phyloP scores from a whole-genome alignment of 2,113 vertebrate species.

The Lepidothrix coronata region DNA sequence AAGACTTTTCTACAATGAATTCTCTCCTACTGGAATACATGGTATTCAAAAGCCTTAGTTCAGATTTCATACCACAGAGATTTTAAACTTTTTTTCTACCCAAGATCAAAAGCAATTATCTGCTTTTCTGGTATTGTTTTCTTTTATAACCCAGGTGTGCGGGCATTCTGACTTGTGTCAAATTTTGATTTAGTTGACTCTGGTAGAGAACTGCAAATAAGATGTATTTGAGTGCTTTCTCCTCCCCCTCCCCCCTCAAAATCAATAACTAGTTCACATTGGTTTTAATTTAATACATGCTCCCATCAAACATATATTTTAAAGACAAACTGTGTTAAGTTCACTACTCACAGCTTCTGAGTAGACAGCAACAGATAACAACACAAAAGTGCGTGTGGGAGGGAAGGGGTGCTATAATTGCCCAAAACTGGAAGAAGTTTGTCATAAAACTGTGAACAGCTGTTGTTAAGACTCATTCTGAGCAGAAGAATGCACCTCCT shows the following conservation, averaged over 20 bases:
- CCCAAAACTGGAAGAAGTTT: background rate
- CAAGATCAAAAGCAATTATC: background rate
- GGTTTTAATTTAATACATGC: background rate
- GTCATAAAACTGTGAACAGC: conserved; percentile 21
- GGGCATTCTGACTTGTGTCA: background rate
- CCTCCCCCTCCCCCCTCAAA: accelerated
- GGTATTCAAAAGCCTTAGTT: background rate
- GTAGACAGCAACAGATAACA: background rate
- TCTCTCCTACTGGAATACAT: background rate
- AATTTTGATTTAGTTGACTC: background rate
- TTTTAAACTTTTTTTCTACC: background rate
- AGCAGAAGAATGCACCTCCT: conserved; percentile 46
- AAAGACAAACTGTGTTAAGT: background rate
- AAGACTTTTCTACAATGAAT: background rate
- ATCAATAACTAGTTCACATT: background rate
- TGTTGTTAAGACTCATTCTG: conserved; percentile 4
- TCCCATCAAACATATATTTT: background rate
- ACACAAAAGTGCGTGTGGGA: background rate
- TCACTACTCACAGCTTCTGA: background rate
- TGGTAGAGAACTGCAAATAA: background rate
- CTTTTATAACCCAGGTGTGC: background rate
- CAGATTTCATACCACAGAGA: background rate
- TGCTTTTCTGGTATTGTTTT: background rate
- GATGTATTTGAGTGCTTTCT: background rate
- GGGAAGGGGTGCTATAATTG: background rate